Evolutionary conservation across 2,113 vertebrate species (phyloP), one percentile per base, ranked within the genome.

Genomic region (Sterna hirundo): DNA sequence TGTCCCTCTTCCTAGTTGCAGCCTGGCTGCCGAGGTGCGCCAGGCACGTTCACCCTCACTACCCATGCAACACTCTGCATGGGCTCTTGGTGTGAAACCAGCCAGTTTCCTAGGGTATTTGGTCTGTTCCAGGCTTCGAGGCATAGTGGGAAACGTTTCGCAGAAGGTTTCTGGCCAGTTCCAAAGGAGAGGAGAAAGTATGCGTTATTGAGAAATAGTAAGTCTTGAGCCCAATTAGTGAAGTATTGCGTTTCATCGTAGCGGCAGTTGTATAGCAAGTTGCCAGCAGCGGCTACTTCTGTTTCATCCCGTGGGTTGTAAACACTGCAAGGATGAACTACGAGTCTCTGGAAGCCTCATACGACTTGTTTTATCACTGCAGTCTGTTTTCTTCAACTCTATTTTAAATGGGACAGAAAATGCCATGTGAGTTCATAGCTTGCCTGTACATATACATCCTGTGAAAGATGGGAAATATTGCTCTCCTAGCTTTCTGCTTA

Each of bases 11-110:
- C 25, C 13, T 19, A 36, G 46, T 13, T 38, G 32, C 46, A 61
- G 27, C 22, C 44, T 54, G 57, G 10, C 42, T 58, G 30, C 81
- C 4, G 14, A 52, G 44, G 34, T 30, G 30, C 1, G 7, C 1
- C 6, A 72, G 65, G 36, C 21, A 40, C 7, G 21, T 51, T 38
- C 20, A 42, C 38, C n/a, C 52, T 62, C 9, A 6, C 11, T 88
- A 5, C 25, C 13, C 11, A 5, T 79, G 0, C n/a, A 6, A 9
- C 18, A 4, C 26, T n/a, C 27, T 46, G 17, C 47, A 6, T 1
- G 9, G 44, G 29, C 49, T 57, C 34, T 40, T 55, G 49, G 30
- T 44, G 26, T 32, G 26, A 42, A 87, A 40, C 29, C 60, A 74
- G 32, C 44, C 46, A 19, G 7, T 52, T 66, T 34, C 7, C 7